phyloP scores from a whole-genome alignment of 2,888 invertebrate species.

The Himalopsyche japonica region DNA sequence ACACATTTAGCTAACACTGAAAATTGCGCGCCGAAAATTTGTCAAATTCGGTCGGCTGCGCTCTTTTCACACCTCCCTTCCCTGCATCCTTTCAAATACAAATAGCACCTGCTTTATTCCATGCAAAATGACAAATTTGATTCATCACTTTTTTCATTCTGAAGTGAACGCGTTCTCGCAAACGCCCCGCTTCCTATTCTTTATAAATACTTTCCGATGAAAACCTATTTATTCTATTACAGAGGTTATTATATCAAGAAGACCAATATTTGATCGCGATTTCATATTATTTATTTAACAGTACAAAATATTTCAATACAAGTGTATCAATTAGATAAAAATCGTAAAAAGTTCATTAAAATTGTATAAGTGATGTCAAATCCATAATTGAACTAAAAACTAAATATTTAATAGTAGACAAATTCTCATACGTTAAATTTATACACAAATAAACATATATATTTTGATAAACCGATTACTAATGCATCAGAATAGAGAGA shows the following conservation, averaged over 20 bases:
- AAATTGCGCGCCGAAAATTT: neutral
- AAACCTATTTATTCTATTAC: constrained; percentile 13
- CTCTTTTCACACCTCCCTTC: neutral
- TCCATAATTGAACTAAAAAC: constrained; percentile 31
- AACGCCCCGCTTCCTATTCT: neutral
- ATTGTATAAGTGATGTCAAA: constrained; percentile 28
- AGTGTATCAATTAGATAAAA: constrained; percentile 18
- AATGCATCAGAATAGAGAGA: constrained; percentile 29
- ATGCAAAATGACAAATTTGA: constrained; percentile 38
- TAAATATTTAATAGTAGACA: constrained; percentile 33
- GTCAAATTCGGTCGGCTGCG: neutral
- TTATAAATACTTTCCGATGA: constrained; percentile 10
- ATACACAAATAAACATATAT: constrained; percentile 38
- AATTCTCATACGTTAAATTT: constrained; percentile 35
- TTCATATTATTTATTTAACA: constrained; percentile 16
- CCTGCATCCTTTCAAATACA: constrained; percentile 12
- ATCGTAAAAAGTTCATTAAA: constrained; percentile 25
- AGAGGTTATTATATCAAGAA: constrained; percentile 24
- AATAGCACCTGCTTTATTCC: constrained; percentile 38
- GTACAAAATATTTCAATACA: constrained; percentile 24
- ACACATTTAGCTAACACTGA: constrained; percentile 7
- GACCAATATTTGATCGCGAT: constrained; percentile 16
- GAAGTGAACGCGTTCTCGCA: constrained; percentile 1
- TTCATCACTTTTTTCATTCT: constrained; percentile 31
- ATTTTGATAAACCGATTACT: constrained; percentile 31